Conservation (phyloP, 2,113 vertebrate species). For the Illadopsis cleaveri region DNA sequence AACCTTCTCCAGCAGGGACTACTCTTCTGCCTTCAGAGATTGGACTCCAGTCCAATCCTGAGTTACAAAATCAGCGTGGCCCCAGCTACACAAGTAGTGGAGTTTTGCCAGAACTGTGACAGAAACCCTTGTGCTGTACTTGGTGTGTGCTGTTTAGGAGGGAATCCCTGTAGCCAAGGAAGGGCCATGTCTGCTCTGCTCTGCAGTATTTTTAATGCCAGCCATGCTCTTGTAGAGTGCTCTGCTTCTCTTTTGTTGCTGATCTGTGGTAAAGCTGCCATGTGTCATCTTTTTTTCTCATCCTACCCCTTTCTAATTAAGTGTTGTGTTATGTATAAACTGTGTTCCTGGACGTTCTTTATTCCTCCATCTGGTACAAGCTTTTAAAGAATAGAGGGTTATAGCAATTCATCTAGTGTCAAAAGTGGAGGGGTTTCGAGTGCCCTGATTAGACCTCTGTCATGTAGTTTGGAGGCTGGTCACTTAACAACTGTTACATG, state of each 20-base stretch:
- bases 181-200: constrained; percentile 2
- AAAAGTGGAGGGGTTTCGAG: neutral
- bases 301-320: constrained; percentile 30
- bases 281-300: neutral
- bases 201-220: constrained; percentile 16
- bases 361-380: neutral
- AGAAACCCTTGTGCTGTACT: neutral
- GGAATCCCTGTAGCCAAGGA: neutral
- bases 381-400: neutral
- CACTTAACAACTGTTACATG: neutral
- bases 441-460: neutral
- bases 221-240: neutral
- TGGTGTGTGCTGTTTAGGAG: constrained; percentile 6
- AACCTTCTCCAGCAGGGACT: constrained; percentile 46
- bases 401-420: neutral
- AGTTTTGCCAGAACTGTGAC: neutral
- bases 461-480: neutral
- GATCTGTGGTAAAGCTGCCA: neutral
- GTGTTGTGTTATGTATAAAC: neutral
- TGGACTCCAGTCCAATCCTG: constrained; percentile 11
- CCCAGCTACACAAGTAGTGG: neutral
- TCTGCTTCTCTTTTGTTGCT: constrained; percentile 22
- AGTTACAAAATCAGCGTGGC: neutral
- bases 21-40: constrained; percentile 35
- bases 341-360: neutral